Evolutionary conservation across 2,888 invertebrate genomes (phyloP).

Genomic region (Sarcophaga rosellei): DNA sequence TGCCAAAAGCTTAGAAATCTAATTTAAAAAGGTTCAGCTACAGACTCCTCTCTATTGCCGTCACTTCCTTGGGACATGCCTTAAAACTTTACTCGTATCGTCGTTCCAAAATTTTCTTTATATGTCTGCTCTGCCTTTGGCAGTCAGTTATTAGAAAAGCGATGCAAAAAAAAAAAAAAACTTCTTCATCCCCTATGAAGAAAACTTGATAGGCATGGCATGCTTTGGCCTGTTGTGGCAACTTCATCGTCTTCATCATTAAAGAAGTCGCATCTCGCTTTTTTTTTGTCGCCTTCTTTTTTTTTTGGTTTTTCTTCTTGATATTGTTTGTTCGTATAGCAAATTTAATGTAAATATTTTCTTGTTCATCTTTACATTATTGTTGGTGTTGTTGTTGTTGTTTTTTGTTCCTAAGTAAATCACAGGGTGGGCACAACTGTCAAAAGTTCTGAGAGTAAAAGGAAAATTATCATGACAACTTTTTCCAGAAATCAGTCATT

Average conservation of each 20-base stretch:
- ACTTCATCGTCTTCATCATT: slow-evolving; percentile 36
- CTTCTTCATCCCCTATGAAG: neutral
- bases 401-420: neutral
- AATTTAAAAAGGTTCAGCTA: no score
- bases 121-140: no score
- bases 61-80: no score
- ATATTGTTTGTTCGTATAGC: slow-evolving; percentile 37
- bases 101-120: no score
- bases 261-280: slow-evolving; percentile 6
- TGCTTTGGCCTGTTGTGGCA: slow-evolving; percentile 23
- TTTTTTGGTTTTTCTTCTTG: neutral
- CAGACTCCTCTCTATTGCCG: no score
- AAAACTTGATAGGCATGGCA: neutral
- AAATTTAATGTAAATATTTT: slow-evolving; percentile 67
- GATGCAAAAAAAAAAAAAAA: slow-evolving; percentile 7
- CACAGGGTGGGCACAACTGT: neutral
- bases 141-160: slow-evolving; percentile 45
- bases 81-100: no score
- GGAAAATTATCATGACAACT: neutral
- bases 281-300: neutral
- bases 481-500: no score
- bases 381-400: neutral
- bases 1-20: no score
- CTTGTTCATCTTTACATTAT: slow-evolving; percentile 14
- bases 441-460: neutral